These are phyloP conservation scores for Andrena chrysosceles DNA, from an alignment of 2,888 invertebrate species.

Conservation along the genomic window DNA sequence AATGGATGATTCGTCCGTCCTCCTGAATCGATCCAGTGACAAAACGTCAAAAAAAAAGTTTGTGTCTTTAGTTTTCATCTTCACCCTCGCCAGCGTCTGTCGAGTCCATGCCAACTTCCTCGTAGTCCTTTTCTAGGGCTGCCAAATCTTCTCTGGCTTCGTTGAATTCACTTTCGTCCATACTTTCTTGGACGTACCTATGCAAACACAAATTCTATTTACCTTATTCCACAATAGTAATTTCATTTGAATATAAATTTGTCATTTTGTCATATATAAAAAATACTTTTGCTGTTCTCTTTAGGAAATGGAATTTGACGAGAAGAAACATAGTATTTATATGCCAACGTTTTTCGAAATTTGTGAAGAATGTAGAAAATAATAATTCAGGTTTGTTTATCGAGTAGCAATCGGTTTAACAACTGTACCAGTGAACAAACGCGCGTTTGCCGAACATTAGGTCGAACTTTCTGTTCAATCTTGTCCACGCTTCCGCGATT, in stretches of 20 bases:
- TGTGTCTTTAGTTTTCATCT: conserved; percentile 86
- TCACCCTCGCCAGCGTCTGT: conserved; percentile 93
- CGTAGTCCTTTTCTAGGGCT: conserved; percentile 94
- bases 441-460: conserved; percentile 88
- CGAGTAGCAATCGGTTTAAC: neutral
- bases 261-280: too few species aligned
- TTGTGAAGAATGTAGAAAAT: too few species aligned
- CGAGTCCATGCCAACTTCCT: conserved; percentile 95
- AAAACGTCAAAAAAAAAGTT: neutral
- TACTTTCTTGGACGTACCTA: conserved; percentile 77
- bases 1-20: conserved; percentile 29
- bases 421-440: conserved; percentile 88
- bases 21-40: neutral
- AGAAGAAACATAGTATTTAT: too few species aligned
- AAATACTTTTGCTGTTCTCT: too few species aligned
- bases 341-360: too few species aligned
- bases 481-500: conserved; percentile 88
- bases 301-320: too few species aligned
- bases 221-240: neutral
- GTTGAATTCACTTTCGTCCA: conserved; percentile 79
- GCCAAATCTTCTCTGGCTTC: conserved; percentile 87
- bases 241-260: too few species aligned
- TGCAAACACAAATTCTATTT: neutral
- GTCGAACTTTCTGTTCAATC: conserved; percentile 88
- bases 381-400: neutral